phyloP scores from a whole-genome alignment of 2,113 vertebrate genomes.

The Ochotona princeps region DNA sequence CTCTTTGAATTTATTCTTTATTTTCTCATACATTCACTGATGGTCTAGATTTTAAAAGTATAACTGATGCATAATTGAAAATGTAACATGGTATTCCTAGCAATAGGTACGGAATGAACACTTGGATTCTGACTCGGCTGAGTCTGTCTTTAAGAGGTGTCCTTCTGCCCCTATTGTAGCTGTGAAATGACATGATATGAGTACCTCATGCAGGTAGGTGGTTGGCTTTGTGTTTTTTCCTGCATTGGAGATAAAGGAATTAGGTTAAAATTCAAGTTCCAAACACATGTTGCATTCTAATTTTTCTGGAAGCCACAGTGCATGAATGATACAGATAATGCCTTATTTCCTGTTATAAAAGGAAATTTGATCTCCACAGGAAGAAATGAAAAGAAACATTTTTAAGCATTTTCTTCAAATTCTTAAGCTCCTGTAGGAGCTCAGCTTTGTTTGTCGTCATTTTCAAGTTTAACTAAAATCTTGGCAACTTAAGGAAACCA shows the following conservation, averaged over 20 bases:
- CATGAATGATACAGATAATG: neutral
- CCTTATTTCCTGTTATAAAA: neutral
- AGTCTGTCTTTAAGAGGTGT: neutral
- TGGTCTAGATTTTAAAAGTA: constrained; percentile 12
- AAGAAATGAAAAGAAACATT: neutral
- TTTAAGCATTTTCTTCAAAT: neutral
- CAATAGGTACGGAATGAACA: neutral
- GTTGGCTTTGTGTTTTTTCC: neutral
- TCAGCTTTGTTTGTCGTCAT: constrained; percentile 3
- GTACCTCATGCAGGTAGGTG: neutral
- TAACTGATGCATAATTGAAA: neutral
- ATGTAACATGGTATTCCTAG: neutral
- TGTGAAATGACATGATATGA: neutral
- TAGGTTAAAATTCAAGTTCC: constrained; percentile 13
- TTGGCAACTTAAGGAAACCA: neutral
- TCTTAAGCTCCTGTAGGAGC: neutral
- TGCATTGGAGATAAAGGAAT: neutral
- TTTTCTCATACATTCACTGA: neutral
- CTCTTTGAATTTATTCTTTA: neutral
- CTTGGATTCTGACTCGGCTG: neutral
- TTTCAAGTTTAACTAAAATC: constrained; percentile 16
- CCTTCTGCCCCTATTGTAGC: neutral
- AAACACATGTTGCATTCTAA: neutral
- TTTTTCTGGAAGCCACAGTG: neutral
- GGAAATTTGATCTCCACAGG: neutral